Base-by-base conservation (phyloP, 2,113 vertebrate species). In the Pluvianellus socialis region DNA sequence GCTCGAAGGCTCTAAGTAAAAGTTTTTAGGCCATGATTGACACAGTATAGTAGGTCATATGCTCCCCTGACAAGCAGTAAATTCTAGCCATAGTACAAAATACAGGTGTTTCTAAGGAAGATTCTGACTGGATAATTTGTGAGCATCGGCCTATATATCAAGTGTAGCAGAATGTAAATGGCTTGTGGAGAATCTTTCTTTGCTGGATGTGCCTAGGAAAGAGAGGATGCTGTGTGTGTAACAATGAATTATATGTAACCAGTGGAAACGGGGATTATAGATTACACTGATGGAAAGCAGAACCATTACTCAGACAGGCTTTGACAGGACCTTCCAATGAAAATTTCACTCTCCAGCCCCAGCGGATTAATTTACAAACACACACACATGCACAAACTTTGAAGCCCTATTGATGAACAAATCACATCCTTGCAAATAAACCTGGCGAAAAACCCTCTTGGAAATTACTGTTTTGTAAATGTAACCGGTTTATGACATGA, bases 51-150 rank as follows among this genome's bases (percentile, higher is more conserved):
- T 24, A 59, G 94, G 97, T 94, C 96, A 61, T 33, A 86, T 8
- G 80, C 81, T 92, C 49, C 32, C 63, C 81, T 95, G 97, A 96
- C 93, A 97, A 92, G 88, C 85, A 88, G 91, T 98, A 97, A 98
- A 98, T 98, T 94, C 26, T 70, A 44, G 6, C 75, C 93, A 62
- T 94, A 50, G 91, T 97, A 90, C 77, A 86, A 94, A 95, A 90
- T 88, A 82, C 97, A 98, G 97, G 96, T 97, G 96, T 97, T 97
- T 94, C 90, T 83, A 24, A 89, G 82, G 50, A 94, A 93, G 80
- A 68, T 96, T 96, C 79, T 95, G 92, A 95, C 94, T 82, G 63
- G 93, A 93, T 97, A 97, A 96, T 98, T 97, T 96, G 97, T 23
- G 83, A 93, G 38, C 81, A 88, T 92, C 81, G 86, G 81, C 89